Percentiles rank a stretch among this genome's conserved stretches.
phyloP scores from a whole-genome alignment of 1,140 invertebrate species.

The Dolichoris vasculosae region DNA sequence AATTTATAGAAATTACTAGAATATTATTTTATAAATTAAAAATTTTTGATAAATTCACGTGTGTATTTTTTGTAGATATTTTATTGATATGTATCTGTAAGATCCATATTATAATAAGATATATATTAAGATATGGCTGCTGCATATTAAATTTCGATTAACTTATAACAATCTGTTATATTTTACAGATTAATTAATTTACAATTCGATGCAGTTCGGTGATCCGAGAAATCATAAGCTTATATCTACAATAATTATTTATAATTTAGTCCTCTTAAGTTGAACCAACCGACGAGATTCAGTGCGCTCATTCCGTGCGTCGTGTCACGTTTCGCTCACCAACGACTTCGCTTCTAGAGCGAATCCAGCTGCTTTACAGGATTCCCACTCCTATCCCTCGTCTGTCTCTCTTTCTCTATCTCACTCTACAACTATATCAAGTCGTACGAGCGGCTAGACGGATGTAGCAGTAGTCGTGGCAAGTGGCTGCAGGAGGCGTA shows the following conservation, averaged over 20 bases:
- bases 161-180: too few species aligned
- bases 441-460: neutral
- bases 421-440: neutral
- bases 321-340: slow-evolving; percentile 4
- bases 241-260: neutral
- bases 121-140: too few species aligned
- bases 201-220: neutral
- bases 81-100: too few species aligned
- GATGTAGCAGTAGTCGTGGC: neutral
- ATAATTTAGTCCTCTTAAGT: neutral
- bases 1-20: too few species aligned
- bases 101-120: too few species aligned
- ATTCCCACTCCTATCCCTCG: neutral
- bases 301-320: neutral
- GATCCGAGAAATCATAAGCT: neutral
- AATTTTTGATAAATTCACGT: too few species aligned
- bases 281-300: neutral
- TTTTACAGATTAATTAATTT: neutral
- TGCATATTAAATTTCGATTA: too few species aligned
- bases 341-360: neutral
- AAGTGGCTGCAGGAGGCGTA: slow-evolving; percentile 22
- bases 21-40: too few species aligned
- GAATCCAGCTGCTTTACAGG: neutral
- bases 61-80: too few species aligned
- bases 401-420: neutral